Conservation (phyloP, 2,113 vertebrate species). For the Saccopteryx leptura region DNA sequence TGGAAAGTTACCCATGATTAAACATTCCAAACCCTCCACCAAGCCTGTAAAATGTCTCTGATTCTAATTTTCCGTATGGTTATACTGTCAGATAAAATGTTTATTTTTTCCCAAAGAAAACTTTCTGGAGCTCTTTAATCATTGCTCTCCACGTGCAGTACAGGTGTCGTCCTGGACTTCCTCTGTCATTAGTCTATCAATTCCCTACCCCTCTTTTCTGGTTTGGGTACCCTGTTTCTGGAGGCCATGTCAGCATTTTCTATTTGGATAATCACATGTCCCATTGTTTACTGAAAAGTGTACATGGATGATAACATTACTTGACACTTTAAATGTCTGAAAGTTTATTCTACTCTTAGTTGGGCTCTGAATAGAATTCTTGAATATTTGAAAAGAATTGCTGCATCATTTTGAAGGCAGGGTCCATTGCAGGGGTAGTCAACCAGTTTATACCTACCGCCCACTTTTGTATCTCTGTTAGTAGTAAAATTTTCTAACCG, state of each 20-base stretch:
- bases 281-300: neutral
- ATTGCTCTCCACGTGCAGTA: neutral
- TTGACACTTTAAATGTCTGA: neutral
- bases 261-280: too few species aligned
- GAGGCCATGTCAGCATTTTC: neutral
- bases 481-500: too few species aligned
- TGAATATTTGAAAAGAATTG: conserved; percentile 15
- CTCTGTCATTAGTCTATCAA: neutral
- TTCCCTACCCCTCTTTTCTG: neutral
- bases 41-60: neutral
- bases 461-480: too few species aligned
- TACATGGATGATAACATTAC: neutral
- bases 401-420: neutral
- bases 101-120: neutral
- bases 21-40: neutral
- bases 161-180: neutral
- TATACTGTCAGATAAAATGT: neutral
- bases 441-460: too few species aligned
- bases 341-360: neutral
- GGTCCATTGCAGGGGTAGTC: neutral
- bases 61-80: neutral
- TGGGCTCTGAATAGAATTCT: neutral
- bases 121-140: neutral
- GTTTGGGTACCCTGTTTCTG: neutral
- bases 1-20: neutral